phyloP scores from a whole-genome alignment of 2,797 vertebrate genomes.

The Botia almorhae region DNA sequence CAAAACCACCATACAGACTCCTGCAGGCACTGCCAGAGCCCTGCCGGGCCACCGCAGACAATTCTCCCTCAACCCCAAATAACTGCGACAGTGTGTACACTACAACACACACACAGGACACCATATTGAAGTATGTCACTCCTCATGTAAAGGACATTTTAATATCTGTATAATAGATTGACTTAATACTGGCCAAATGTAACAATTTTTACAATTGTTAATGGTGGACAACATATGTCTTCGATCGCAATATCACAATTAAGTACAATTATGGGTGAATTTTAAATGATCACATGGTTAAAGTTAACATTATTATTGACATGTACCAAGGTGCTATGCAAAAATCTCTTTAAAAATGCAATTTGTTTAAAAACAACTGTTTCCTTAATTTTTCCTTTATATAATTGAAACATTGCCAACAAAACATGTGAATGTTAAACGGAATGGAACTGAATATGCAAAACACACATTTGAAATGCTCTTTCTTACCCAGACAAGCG shows the following conservation, averaged over 20 bases:
- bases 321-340: too few relatives aligned
- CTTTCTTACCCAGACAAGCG: slow-evolving; percentile 86
- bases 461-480: background rate
- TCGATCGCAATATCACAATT: background rate
- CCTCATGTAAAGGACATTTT: background rate
- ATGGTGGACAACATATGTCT: background rate
- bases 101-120: slow-evolving; percentile 60
- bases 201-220: background rate
- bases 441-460: too few relatives aligned
- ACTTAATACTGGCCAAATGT: background rate
- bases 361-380: too few relatives aligned
- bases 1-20: slow-evolving; percentile 92
- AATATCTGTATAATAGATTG: background rate
- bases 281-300: too few relatives aligned
- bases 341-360: too few relatives aligned
- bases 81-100: slow-evolving; percentile 85
- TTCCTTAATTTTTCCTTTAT: too few relatives aligned
- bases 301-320: too few relatives aligned
- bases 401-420: background rate
- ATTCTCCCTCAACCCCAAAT: slow-evolving; percentile 86
- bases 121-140: background rate
- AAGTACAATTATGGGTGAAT: background rate
- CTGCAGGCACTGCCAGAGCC: slow-evolving; percentile 95
- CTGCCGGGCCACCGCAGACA: slow-evolving; percentile 88
- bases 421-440: background rate